A percentile compares a stretch with the other conserved stretches of the same genome.
Evolutionary conservation across 2,888 invertebrate genomes (phyloP).

Genomic region (Xiphydria camelus): DNA sequence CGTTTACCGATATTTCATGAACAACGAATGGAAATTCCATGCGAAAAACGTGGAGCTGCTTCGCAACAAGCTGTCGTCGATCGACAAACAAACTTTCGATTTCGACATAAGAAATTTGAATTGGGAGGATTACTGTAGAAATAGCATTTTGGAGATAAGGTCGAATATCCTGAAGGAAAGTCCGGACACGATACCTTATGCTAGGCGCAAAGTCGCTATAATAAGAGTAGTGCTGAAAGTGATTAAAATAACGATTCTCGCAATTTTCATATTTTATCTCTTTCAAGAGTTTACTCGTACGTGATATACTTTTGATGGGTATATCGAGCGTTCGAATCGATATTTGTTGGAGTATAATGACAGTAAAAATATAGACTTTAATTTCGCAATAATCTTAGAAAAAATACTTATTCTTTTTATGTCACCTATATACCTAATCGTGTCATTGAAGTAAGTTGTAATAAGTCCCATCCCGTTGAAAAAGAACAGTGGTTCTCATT

Average conservation of each 20-base stretch:
- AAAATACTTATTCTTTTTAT: no score
- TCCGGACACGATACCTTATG: slow-evolving; percentile 2
- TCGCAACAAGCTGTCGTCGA: slow-evolving; percentile 42
- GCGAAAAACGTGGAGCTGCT: slow-evolving; percentile 53
- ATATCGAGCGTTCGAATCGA: no score
- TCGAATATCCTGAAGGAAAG: slow-evolving; percentile 6
- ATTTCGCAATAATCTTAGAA: no score
- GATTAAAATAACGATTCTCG: background rate
- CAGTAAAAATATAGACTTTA: no score
- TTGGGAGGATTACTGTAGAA: slow-evolving; percentile 2
- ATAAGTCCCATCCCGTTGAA: no score
- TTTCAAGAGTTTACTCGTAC: no score
- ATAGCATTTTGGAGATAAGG: slow-evolving; percentile 3
- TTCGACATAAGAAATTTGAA: slow-evolving; percentile 8
- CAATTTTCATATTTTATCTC: no score
- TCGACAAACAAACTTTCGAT: slow-evolving; percentile 17
- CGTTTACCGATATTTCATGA: slow-evolving; percentile 62
- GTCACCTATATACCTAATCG: no score
- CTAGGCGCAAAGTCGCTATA: background rate
- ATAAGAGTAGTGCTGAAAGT: background rate
- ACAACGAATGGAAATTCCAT: slow-evolving; percentile 60
- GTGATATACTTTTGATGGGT: no score
- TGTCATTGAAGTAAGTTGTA: no score
- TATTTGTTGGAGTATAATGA: no score
- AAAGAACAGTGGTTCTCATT: no score